Conservation (phyloP, 2,888 invertebrate genomes). For the Megastigmus dorsalis region DNA sequence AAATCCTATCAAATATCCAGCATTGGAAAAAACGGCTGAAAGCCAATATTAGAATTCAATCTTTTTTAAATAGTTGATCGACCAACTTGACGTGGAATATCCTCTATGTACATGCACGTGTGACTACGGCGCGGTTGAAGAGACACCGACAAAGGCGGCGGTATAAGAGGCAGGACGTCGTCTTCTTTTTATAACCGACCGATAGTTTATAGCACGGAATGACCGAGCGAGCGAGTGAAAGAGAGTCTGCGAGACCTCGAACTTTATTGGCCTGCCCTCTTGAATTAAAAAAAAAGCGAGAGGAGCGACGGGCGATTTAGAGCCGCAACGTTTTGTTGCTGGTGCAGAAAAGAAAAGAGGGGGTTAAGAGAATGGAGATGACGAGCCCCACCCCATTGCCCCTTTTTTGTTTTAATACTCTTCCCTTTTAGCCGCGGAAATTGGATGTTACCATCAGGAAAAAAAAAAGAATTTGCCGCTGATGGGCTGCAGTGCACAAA, state of each 20-base stretch:
- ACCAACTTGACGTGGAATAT: too few relatives aligned
- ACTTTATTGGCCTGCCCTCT: conserved; percentile 40
- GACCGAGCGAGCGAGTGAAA: neutral
- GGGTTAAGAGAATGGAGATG: too few relatives aligned
- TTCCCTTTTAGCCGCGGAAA: neutral
- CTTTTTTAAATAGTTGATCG: too few relatives aligned
- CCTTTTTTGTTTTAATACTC: too few relatives aligned
- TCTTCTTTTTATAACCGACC: conserved; percentile 22
- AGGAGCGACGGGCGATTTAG: conserved; percentile 3
- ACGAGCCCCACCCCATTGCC: too few relatives aligned
- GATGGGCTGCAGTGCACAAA: neutral
- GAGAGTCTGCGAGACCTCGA: neutral
- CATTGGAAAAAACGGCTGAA: too few relatives aligned
- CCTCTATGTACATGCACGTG: too few relatives aligned
- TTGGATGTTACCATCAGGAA: conserved; percentile 3
- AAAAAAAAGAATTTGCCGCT: neutral
- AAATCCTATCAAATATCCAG: too few relatives aligned
- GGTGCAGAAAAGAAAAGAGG: too few relatives aligned
- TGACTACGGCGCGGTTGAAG: neutral
- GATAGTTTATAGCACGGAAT: conserved; percentile 31
- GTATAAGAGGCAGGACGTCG: neutral
- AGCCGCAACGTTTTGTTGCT: neutral
- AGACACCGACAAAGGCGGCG: conserved; percentile 22
- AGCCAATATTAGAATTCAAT: too few relatives aligned
- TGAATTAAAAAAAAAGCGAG: conserved; percentile 43